A percentile compares a stretch with the other conserved stretches of the same genome.
phyloP scores from a whole-genome alignment of 2,113 vertebrate genomes.

The Lycaon pictus region DNA sequence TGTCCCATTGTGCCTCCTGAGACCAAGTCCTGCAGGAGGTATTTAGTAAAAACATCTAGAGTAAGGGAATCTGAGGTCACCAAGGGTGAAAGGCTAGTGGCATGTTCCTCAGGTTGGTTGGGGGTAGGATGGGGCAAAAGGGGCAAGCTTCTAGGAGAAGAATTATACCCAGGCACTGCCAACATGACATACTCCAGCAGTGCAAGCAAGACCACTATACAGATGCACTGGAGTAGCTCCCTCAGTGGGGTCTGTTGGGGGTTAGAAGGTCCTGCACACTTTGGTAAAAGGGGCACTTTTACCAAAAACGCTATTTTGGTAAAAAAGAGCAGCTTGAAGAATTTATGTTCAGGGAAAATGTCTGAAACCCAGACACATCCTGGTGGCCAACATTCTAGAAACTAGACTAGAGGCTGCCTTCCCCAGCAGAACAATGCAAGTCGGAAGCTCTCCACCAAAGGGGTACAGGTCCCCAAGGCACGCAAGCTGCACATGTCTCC shows the following conservation, averaged over 20 bases:
- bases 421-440: background rate
- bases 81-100: background rate
- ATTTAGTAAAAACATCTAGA: background rate
- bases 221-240: background rate
- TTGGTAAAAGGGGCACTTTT: background rate
- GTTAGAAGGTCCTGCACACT: background rate
- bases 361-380: background rate
- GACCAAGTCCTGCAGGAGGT: background rate
- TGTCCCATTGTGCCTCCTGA: background rate
- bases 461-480: background rate
- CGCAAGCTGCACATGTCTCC: background rate
- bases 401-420: background rate
- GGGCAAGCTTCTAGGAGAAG: background rate
- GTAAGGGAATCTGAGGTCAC: background rate
- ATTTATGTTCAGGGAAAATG: background rate
- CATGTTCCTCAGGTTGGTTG: background rate
- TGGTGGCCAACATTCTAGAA: background rate
- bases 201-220: background rate
- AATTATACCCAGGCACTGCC: background rate
- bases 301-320: too few relatives aligned
- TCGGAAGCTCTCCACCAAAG: rapidly evolving
- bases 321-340: background rate
- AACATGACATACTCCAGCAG: rapidly evolving
- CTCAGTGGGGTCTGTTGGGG: background rate
- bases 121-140: too few relatives aligned